phyloP scores from a whole-genome alignment of 2,888 invertebrate genomes.

The Yponomeuta evonymella region DNA sequence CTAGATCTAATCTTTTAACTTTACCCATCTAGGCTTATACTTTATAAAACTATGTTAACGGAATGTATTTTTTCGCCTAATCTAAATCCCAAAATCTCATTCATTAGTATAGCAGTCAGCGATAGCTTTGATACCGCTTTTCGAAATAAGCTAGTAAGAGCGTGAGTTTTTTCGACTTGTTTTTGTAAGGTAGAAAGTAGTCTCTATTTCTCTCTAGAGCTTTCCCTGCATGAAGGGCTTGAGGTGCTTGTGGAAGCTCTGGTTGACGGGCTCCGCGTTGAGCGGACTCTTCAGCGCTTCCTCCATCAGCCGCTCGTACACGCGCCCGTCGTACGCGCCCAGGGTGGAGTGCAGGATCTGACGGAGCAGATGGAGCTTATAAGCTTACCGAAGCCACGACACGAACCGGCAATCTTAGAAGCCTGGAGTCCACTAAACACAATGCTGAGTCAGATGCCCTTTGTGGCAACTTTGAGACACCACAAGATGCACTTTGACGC shows the following conservation, averaged over 20 bases:
- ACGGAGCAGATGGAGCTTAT: background rate
- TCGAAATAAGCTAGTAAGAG: too few species aligned
- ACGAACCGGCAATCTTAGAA: too few species aligned
- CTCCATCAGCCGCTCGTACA: conserved; percentile 85
- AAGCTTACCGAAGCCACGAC: too few species aligned
- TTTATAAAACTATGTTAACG: background rate
- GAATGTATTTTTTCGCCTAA: background rate
- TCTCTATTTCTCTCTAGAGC: conserved; percentile 58
- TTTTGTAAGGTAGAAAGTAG: background rate
- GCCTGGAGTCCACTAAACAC: too few species aligned
- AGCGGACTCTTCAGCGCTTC: conserved; percentile 87
- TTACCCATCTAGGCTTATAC: background rate
- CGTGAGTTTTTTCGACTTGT: too few species aligned
- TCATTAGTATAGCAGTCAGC: background rate
- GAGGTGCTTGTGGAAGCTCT: conserved; percentile 81
- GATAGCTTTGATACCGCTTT: too few species aligned
- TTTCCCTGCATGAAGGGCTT: conserved; percentile 85
- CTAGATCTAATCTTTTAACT: background rate
- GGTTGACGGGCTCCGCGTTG: conserved; percentile 85
- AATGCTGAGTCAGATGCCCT: too few species aligned
- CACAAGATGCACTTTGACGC: too few species aligned
- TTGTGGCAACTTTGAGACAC: too few species aligned
- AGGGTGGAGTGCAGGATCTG: conserved; percentile 81
- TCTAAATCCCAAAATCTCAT: too few species aligned
- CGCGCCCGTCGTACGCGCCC: conserved; percentile 88